Evolutionary conservation across 2,797 vertebrate species (phyloP), one percentile per base, ranked within the genome.

Genomic region (Lepidocolaptes lacrymiger): DNA sequence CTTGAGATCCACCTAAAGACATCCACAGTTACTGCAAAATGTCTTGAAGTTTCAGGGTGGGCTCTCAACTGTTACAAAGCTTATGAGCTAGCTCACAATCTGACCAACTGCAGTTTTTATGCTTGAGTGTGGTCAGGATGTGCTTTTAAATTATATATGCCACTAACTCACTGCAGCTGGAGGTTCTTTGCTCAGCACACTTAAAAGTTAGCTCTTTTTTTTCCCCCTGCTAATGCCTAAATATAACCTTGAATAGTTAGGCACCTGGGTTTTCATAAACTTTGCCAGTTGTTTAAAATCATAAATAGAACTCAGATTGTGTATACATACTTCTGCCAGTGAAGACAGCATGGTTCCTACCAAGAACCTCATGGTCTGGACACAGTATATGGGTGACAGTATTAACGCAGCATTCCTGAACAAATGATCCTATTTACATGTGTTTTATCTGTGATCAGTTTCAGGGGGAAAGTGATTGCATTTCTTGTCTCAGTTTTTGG

Each of bases 121-220:
- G 27, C 67, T 80, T 12, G 3, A 83, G 55, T 92, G 85, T 92
- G 83, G 63, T 77, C 89, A 85, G 88, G 82, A 80, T 88, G 46
- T 8, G 0, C 64, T 91, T 88, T 85, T 59, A 89, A 91, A 89
- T 88, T 85, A 67, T 64, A 72, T 62, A 34, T 84, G 23, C n/a
- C 69, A 62, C 59, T 93, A 92, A 89, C 23, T 68, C 46, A 77
- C 5, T 88, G 49, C 64, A 91, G 64, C 71, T 95, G 85, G 58
- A 74, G 11, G 30, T 72, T 64, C 37, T 75, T 91, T 68, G 28
- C 19, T 46, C 49, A 67, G 49, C 64, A 75, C 2, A 0, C 85
- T 88, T 61, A 41, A 34, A 89, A 85, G 54, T 61, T 23, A 76
- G 12, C 26, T 27, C 36, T 64, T 88, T 84, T 63, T 72, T 66